phyloP scores from a whole-genome alignment of 2,888 invertebrate genomes.

The Colletes collaris region DNA sequence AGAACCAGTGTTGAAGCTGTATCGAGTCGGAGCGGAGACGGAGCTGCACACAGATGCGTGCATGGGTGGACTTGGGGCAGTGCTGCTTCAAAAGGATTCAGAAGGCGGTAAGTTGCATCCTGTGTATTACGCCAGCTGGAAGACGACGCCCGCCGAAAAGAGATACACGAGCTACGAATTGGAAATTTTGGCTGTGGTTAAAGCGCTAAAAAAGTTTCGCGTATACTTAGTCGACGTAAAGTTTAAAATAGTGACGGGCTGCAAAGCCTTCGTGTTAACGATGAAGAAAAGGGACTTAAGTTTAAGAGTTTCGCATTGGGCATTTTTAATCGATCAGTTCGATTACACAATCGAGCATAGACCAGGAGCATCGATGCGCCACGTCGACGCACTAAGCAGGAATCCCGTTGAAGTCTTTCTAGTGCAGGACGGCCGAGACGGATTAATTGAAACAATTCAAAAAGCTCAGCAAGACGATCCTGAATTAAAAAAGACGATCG shows the following conservation, averaged over 20 bases:
- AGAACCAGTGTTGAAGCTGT: conserved; percentile 6
- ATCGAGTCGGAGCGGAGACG: conserved; percentile 33
- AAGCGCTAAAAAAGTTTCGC: conserved; percentile 67
- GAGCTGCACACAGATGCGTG: conserved; percentile 54
- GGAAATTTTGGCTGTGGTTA: conserved; percentile 66
- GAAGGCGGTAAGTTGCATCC: conserved; percentile 62
- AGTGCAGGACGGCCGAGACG: conserved; percentile 5
- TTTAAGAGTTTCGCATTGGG: conserved; percentile 59
- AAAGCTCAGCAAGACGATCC: conserved; percentile 34
- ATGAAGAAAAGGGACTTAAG: conserved; percentile 47
- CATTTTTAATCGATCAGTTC: conserved; percentile 52
- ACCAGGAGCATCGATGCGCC: conserved; percentile 29
- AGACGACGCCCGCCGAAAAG: conserved; percentile 60
- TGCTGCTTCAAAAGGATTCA: conserved; percentile 59
- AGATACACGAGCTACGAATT: conserved; percentile 69
- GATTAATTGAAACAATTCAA: conserved; percentile 11
- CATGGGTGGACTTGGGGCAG: conserved; percentile 53
- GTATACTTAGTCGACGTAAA: conserved; percentile 43
- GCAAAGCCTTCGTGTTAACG: conserved; percentile 42
- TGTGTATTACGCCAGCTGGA: conserved; percentile 64
- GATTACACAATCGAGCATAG: conserved; percentile 32
- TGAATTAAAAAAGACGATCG: conserved; percentile 1
- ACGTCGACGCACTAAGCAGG: conserved; percentile 27
- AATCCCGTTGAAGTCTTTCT: conserved; percentile 35
- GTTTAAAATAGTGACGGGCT: conserved; percentile 48